Evolutionary conservation across 53 echinoderm and acorn worm genomes (phyloP).

Genomic region (Echinarachnius parma): DNA sequence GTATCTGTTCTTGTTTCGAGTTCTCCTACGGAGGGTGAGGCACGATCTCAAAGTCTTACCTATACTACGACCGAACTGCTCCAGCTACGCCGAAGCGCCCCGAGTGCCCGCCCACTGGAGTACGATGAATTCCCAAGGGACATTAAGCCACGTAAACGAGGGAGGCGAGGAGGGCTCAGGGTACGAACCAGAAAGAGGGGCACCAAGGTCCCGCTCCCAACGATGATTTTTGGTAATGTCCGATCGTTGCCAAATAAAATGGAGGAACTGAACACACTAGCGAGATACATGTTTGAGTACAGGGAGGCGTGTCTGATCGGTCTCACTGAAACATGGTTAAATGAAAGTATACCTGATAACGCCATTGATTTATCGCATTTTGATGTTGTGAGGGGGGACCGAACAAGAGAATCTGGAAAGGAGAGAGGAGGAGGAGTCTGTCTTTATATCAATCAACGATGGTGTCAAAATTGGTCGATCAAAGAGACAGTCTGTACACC

Average conservation of each 20-base stretch:
- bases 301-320: slow-evolving; percentile 51
- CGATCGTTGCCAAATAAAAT: slow-evolving; percentile 60
- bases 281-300: slow-evolving; percentile 60
- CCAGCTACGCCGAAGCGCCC: slow-evolving; percentile 5
- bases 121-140: slow-evolving; percentile 28
- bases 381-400: slow-evolving; percentile 45
- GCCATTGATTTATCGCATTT: slow-evolving; percentile 47
- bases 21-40: background rate
- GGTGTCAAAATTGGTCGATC: slow-evolving; percentile 43
- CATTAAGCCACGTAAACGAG: slow-evolving; percentile 48
- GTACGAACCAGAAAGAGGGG: slow-evolving; percentile 40
- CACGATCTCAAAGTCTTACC: background rate
- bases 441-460: slow-evolving; percentile 48
- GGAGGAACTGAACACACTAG: slow-evolving; percentile 54
- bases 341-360: slow-evolving; percentile 35
- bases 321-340: slow-evolving; percentile 69
- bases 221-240: slow-evolving; percentile 54
- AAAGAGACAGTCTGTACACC: slow-evolving; percentile 42
- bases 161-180: slow-evolving; percentile 54
- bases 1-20: too few relatives aligned
- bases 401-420: slow-evolving; percentile 47
- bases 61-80: slow-evolving; percentile 28
- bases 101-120: background rate
- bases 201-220: slow-evolving; percentile 47
- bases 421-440: slow-evolving; percentile 41